phyloP scores from a whole-genome alignment of 2,113 vertebrate genomes.

The Ameiurus melas region DNA sequence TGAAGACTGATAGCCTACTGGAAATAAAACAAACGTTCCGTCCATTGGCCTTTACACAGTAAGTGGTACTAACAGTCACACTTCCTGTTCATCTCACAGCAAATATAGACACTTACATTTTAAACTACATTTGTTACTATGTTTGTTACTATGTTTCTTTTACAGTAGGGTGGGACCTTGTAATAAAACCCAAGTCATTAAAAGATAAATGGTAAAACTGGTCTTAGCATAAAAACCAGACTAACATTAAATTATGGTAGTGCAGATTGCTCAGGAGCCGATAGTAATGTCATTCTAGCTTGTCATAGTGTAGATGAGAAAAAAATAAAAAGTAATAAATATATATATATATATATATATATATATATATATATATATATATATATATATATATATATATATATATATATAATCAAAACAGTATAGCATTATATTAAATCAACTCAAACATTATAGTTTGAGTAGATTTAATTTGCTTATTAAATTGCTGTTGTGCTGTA shows the following conservation, averaged over 20 bases:
- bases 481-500: background rate
- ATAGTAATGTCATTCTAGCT: background rate
- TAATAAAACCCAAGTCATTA: background rate
- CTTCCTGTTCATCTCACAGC: background rate
- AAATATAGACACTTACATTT: background rate
- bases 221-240: background rate
- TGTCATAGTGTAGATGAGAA: background rate
- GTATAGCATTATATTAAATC: background rate
- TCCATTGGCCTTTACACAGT: background rate
- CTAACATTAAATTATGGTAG: background rate
- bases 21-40: background rate
- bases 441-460: background rate
- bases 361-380: too few species aligned
- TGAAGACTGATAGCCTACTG: background rate
- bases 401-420: background rate
- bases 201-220: background rate
- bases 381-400: too few species aligned
- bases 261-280: background rate
- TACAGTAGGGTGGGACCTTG: background rate
- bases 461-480: background rate
- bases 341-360: too few species aligned
- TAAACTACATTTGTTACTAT: background rate
- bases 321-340: background rate
- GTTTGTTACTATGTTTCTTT: background rate
- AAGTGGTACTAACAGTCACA: background rate